Evolutionary conservation across 92 coral and sea anemone species (phyloP), one percentile per base, ranked within the genome.

Genomic region (Palythoa grandis): DNA sequence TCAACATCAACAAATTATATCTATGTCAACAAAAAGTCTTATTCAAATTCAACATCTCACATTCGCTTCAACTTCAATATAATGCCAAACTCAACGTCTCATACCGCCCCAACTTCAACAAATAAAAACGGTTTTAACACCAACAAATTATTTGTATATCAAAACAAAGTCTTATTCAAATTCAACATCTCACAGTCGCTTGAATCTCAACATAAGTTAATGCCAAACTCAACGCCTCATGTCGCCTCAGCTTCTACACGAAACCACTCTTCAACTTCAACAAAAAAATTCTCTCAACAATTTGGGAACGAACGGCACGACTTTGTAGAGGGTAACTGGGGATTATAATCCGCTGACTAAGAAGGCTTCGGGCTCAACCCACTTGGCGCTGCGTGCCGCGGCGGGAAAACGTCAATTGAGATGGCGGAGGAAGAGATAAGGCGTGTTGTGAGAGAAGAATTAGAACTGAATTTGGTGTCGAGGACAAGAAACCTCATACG

Each of bases 401-500:
- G 71, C 37, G 74, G 71, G 52, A 74, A 82, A 70, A 60, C 50
- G 57, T 65, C 13, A 82, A 82, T 40, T 40, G 47, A 40, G 50
- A 24, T 65, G 85, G 85, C 57, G 24, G 14, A 61, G 52, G 66
- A 54, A 61, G n/a, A n/a, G n/a, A n/a, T n/a, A n/a, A n/a, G n/a
- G n/a, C n/a, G n/a, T n/a, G n/a, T n/a, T n/a, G n/a, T n/a, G 35
- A 52, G 84, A 60, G 89, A 86, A 68, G 76, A 86, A 79, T 86
- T 86, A 74, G 89, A 86, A 74, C 73, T 86, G 20, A 76, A 58
- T 60, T 69, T 76, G 68, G 88, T 86, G n/a, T 86, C 89, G 14
- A 24, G 89, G 83, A 77, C 71, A 12, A 86, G 89, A 78, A 77
- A 68, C 65, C 65, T 66, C 20, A 86, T 67, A 61, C 79, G 78